phyloP scores from a whole-genome alignment of 2,113 vertebrate genomes.

The Ptyas mucosa region DNA sequence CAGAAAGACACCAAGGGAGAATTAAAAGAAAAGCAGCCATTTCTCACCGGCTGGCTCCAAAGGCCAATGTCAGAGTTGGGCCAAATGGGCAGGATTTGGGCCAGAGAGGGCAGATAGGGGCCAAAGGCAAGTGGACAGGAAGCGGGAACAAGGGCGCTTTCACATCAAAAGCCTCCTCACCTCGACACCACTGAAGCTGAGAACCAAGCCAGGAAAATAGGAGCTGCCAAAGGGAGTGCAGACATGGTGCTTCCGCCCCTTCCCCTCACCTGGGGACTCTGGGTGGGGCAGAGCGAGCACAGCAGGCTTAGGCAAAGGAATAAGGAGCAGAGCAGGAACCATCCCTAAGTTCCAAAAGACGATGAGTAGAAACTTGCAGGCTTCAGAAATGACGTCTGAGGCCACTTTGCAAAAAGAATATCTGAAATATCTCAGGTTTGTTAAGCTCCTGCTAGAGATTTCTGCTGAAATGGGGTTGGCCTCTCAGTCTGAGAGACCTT shows the following conservation, averaged over 20 bases:
- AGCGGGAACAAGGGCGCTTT: not conserved
- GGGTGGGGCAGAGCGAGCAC: not conserved
- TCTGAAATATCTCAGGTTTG: not conserved
- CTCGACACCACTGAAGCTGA: not conserved
- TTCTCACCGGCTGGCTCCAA: rapidly evolving
- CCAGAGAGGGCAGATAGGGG: not conserved
- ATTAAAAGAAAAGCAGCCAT: not conserved
- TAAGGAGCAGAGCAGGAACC: not conserved
- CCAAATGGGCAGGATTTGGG: not conserved
- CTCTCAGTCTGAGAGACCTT: too few relatives aligned
- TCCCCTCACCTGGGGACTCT: not conserved
- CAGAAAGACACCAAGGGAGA: slow-evolving; percentile 1
- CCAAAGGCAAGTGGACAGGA: not conserved
- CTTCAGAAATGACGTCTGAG: not conserved
- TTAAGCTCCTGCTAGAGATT: not conserved
- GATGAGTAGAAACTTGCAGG: not conserved
- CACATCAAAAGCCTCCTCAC: not conserved
- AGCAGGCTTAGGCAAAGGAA: too few relatives aligned
- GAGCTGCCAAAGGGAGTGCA: not conserved
- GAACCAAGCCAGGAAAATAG: not conserved
- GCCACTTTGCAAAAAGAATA: not conserved
- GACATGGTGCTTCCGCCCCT: not conserved
- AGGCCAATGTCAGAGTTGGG: not conserved
- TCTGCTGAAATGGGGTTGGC: not conserved
- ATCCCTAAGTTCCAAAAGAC: not conserved